Base-by-base conservation (phyloP, 1,140 invertebrate genomes). In the Drosophila ananassae region DNA sequence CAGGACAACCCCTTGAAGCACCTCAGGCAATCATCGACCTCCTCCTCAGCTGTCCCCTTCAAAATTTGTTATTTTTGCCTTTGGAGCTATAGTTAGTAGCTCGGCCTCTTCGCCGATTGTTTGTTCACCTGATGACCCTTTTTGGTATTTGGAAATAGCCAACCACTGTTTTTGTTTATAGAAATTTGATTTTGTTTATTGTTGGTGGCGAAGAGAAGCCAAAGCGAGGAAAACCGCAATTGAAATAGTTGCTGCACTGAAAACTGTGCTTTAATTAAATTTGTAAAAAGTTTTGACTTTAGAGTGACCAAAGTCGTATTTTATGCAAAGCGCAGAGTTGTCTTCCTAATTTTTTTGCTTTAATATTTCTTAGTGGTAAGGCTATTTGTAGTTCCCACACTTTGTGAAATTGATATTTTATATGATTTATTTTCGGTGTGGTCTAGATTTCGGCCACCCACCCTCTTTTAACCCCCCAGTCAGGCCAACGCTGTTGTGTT, bases 101-200 rank as follows among this genome's bases (percentile, higher is more conserved):
- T 17, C 41, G 8, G 41, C 41, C 41, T 25, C 34, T 55, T 51
- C 44, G 12, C 34, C 34, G 37, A 57, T 63, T 84, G 67, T 84
- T 84, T 85, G 51, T 74, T 61, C 82, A 85, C 81, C 81, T 71
- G 77, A 41, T 77, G 77, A 85, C 69, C 81, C 77, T 71, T 80
- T 84, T 69, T 61, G 50, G 41, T 39, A 32, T 58, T 59, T 5
- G 48, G 41, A 56, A 72, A 72, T 72, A 61, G 71, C 68, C 61
- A 46, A 7, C 54, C 9, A 57, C 44, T 69, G 67, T 69, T 76
- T 77, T 77, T 74, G 81, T 77, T 85, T 73, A 77, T 80, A 69
- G 60, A 85, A 85, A 85, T 85, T 85, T 80, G 77, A 85, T 85
- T 80, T 80, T 85, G 81, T 84, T 84, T 84, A 84, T 85, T 79